Conservation (phyloP, 2,888 invertebrate species). For the Bedellia somnulentella region DNA sequence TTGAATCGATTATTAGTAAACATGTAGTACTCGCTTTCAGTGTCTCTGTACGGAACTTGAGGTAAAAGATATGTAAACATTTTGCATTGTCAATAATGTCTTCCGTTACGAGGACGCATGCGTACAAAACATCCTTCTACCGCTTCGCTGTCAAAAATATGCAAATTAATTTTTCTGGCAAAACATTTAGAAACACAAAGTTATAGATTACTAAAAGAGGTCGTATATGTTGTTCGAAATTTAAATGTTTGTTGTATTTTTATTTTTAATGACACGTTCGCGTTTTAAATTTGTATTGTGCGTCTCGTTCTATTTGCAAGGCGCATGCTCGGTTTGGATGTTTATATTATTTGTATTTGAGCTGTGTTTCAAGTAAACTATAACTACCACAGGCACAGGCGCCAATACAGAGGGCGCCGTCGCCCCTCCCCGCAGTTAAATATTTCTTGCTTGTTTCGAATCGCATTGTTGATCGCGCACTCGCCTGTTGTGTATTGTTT, state of each 20-base stretch:
- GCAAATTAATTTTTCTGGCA: conserved; percentile 37
- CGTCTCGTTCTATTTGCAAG: conserved; percentile 36
- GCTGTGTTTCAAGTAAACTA: conserved; percentile 64
- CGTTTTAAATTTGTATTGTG: conserved; percentile 2
- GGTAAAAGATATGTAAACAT: conserved; percentile 41
- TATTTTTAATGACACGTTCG: neutral
- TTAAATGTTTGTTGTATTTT: neutral
- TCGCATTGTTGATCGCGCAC: conserved; percentile 61
- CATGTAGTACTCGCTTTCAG: too few relatives aligned
- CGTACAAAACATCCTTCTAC: conserved; percentile 20
- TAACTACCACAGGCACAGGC: conserved; percentile 60
- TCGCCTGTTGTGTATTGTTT: conserved; percentile 58
- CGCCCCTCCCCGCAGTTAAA: conserved; percentile 61
- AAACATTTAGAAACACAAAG: neutral
- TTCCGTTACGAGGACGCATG: conserved; percentile 31
- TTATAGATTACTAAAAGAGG: neutral
- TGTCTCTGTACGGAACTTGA: neutral
- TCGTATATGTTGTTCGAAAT: neutral
- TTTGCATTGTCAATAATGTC: conserved; percentile 58
- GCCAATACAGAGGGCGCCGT: conserved; percentile 56
- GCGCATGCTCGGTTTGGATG: conserved; percentile 58
- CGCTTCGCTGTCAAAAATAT: conserved; percentile 50
- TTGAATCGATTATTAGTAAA: too few relatives aligned
- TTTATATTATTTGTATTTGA: conserved; percentile 65
- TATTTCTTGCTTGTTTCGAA: conserved; percentile 64